A percentile compares a stretch with the other conserved stretches of the same genome.
Conservation (phyloP, 2,797 vertebrate genomes). For the Echeneis naucrates region DNA sequence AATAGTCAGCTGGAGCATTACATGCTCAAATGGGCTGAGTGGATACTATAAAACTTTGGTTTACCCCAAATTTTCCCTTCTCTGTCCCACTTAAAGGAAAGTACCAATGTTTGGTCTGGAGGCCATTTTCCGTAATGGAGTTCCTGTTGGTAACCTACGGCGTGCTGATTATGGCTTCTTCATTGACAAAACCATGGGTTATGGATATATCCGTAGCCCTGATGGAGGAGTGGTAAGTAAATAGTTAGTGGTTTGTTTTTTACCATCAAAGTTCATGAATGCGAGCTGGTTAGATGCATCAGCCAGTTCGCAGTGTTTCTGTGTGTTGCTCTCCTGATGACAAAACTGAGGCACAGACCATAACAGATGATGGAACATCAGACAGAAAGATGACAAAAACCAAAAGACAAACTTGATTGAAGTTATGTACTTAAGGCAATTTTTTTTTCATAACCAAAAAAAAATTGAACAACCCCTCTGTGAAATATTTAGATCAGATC, state of each 20-base stretch:
- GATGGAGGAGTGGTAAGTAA: conserved; percentile 89
- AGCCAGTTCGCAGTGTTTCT: neutral
- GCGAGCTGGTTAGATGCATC: neutral
- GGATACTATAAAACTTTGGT: neutral
- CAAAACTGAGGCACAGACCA: neutral
- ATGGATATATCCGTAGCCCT: conserved; percentile 92
- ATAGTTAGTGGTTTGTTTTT: too few species aligned
- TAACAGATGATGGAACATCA: conserved; percentile 22
- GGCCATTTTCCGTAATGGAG: conserved; percentile 90
- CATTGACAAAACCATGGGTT: conserved; percentile 91
- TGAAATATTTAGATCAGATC: neutral
- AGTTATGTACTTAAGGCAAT: neutral
- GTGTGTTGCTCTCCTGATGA: neutral
- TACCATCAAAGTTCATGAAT: neutral
- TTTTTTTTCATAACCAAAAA: conserved; percentile 2
- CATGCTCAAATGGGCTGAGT: neutral
- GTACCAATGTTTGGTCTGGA: conserved; percentile 95
- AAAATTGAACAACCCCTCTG: conserved; percentile 12
- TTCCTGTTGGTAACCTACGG: conserved; percentile 91
- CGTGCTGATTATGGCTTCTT: conserved; percentile 91
- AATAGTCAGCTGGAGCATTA: neutral
- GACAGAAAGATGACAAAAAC: conserved; percentile 1
- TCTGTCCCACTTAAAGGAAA: conserved; percentile 80
- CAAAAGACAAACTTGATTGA: conserved; percentile 10
- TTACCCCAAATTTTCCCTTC: neutral